These are phyloP conservation scores for Ochlodes sylvanus DNA, from an alignment of 2,888 invertebrate genomes.

Conservation along the genomic window DNA sequence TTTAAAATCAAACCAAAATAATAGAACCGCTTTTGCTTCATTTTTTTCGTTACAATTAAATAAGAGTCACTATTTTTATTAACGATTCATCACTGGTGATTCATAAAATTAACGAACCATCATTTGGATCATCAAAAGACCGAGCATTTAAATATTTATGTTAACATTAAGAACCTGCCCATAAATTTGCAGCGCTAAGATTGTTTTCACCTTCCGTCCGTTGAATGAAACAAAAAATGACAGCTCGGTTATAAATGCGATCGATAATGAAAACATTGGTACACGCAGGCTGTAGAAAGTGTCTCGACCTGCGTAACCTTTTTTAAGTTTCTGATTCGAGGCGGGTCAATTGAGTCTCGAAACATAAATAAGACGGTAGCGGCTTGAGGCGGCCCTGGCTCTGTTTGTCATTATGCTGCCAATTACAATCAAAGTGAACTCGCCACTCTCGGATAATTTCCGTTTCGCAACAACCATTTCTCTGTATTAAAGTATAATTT, in stretches of 20 bases:
- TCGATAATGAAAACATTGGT: constrained; percentile 81
- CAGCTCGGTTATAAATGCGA: constrained; percentile 82
- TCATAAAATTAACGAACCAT: neutral
- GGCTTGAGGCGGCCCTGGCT: constrained; percentile 78
- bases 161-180: neutral
- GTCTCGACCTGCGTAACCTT: constrained; percentile 77
- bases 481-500: constrained; percentile 39
- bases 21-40: too few relatives aligned
- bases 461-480: constrained; percentile 38
- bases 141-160: constrained; percentile 7
- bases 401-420: constrained; percentile 79
- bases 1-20: too few relatives aligned
- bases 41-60: too few relatives aligned
- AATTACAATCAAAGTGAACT: constrained; percentile 72
- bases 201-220: constrained; percentile 50
- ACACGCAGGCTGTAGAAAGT: constrained; percentile 77
- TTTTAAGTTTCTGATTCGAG: constrained; percentile 74
- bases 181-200: constrained; percentile 17
- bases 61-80: neutral
- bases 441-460: constrained; percentile 57
- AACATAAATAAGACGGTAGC: constrained; percentile 79
- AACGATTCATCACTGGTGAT: neutral
- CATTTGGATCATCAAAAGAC: constrained; percentile 5
- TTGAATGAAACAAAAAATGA: constrained; percentile 79
- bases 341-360: constrained; percentile 71